A percentile compares a stretch with the other conserved stretches of the same genome.
Evolutionary conservation across 1,140 invertebrate genomes (phyloP).

Genomic region (Hydropsyche tenuis): DNA sequence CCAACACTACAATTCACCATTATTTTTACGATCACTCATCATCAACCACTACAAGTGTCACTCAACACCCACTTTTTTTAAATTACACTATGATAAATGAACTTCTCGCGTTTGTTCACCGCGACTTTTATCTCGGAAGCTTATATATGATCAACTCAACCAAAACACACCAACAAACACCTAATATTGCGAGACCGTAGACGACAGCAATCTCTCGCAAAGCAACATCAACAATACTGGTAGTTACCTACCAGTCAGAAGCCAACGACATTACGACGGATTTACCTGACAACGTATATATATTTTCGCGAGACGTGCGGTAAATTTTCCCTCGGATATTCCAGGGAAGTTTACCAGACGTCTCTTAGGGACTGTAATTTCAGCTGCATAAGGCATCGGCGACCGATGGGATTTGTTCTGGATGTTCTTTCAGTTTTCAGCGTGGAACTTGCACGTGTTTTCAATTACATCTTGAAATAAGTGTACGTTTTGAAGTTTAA

Average conservation of each 20-base stretch:
- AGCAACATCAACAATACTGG: too few species aligned
- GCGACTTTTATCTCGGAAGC: too few species aligned
- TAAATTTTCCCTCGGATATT: constrained; percentile 34
- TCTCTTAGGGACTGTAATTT: constrained; percentile 19
- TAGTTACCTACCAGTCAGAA: background rate
- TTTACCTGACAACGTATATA: constrained; percentile 28
- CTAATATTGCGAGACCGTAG: too few species aligned
- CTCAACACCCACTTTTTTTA: too few species aligned
- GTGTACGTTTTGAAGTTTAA: too few species aligned
- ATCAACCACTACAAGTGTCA: too few species aligned
- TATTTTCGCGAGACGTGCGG: constrained; percentile 7
- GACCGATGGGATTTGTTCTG: constrained; percentile 9
- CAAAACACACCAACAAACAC: too few species aligned
- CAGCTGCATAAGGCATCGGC: background rate
- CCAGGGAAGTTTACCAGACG: background rate
- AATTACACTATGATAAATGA: too few species aligned
- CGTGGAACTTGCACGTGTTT: background rate
- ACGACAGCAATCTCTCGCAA: too few species aligned
- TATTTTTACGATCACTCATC: too few species aligned
- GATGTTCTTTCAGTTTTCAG: background rate
- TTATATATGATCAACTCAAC: too few species aligned
- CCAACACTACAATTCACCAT: too few species aligned
- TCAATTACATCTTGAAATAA: background rate
- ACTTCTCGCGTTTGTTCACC: background rate
- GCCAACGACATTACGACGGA: constrained; percentile 25